Conservation (phyloP, 2,888 invertebrate species). For the Orthonychiurus folsomi region DNA sequence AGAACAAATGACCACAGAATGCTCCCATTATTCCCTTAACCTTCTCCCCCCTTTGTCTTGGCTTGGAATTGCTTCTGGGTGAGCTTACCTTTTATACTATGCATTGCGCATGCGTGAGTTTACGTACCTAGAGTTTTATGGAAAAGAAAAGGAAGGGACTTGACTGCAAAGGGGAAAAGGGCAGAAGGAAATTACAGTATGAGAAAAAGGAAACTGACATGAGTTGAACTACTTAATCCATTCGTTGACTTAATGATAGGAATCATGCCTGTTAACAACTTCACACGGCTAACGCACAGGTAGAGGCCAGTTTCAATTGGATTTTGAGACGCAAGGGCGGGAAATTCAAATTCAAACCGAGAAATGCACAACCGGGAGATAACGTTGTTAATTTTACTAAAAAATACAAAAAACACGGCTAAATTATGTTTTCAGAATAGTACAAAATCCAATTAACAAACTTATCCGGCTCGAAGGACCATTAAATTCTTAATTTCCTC, state of each 20-base stretch:
- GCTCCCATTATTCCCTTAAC: background rate
- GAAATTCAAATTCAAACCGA: background rate
- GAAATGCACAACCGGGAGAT: background rate
- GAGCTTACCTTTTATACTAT: background rate
- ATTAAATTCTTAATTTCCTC: too few relatives aligned
- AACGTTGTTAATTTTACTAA: too few relatives aligned
- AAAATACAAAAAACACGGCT: too few relatives aligned
- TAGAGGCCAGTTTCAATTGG: background rate
- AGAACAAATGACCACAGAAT: background rate
- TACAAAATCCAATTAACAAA: too few relatives aligned
- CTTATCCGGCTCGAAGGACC: too few relatives aligned
- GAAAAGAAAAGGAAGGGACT: background rate
- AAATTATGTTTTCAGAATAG: too few relatives aligned
- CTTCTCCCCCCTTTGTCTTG: background rate
- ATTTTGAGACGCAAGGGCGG: background rate
- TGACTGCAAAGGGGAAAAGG: background rate
- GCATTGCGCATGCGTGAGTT: too few relatives aligned
- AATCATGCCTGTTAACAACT: conserved; percentile 23
- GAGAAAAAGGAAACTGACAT: conserved; percentile 6
- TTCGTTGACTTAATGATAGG: conserved; percentile 19
- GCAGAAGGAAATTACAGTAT: background rate
- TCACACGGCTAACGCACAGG: conserved; percentile 13
- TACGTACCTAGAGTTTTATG: too few relatives aligned
- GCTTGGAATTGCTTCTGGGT: background rate
- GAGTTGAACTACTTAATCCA: conserved; percentile 2